Evolutionary conservation across 2,888 invertebrate genomes (phyloP).

Genomic region (Coronaproctus castanopsis): DNA sequence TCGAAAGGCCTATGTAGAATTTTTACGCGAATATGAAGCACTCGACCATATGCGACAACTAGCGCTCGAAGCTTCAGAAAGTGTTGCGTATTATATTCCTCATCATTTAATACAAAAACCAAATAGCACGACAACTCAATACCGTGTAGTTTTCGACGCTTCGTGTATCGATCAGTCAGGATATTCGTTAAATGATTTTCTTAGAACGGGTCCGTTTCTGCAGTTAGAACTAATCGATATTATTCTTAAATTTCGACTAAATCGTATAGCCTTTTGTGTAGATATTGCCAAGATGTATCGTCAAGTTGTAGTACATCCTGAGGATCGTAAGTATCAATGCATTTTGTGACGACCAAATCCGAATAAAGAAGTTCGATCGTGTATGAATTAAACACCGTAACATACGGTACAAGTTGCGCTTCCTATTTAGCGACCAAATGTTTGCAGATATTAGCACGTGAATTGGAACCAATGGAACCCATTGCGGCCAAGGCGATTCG

Average conservation of each 20-base stretch:
- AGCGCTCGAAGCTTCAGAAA: neutral
- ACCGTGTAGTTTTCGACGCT: conserved; percentile 7
- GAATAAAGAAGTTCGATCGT: neutral
- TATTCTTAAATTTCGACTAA: neutral
- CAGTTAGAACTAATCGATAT: conserved; percentile 1
- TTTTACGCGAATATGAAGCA: neutral
- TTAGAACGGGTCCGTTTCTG: conserved; percentile 1
- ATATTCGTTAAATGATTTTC: conserved; percentile 3
- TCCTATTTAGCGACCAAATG: conserved; percentile 2
- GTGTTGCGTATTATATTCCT: neutral
- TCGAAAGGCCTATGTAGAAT: neutral
- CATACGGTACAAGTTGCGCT: conserved; percentile 1
- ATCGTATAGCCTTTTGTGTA: neutral
- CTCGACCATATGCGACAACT: neutral
- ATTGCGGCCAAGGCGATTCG: conserved; percentile 9
- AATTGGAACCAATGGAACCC: neutral
- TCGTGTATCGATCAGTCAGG: neutral
- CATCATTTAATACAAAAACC: conserved; percentile 7
- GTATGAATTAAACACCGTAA: conserved; percentile 7
- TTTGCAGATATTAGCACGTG: neutral
- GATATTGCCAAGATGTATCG: conserved; percentile 14
- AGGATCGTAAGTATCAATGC: conserved; percentile 1
- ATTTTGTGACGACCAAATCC: conserved; percentile 7
- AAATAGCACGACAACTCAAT: neutral
- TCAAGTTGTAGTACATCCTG: neutral